Evolutionary conservation across 2,888 invertebrate genomes (phyloP).

Genomic region (Halictus quadricinctus): DNA sequence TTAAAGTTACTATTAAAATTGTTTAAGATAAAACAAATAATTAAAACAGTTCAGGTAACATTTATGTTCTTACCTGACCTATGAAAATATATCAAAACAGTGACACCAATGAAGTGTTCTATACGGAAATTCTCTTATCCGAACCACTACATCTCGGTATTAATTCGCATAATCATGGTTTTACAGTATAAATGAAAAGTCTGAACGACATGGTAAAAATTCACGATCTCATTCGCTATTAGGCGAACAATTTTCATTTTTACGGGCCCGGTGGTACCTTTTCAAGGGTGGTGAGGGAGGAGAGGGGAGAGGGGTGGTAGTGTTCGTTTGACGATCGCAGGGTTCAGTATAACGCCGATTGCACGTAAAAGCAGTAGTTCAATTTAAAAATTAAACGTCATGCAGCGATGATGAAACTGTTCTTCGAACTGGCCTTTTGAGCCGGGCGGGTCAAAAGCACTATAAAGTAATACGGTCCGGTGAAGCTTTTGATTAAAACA

Average conservation of each 20-base stretch:
- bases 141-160: neutral
- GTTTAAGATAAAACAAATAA: too few relatives aligned
- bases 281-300: neutral
- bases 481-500: constrained; percentile 37
- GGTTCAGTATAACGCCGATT: neutral
- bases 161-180: neutral
- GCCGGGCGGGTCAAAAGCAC: neutral
- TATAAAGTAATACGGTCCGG: constrained; percentile 20
- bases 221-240: neutral
- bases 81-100: too few relatives aligned
- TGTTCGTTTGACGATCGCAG: neutral
- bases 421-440: neutral
- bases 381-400: constrained; percentile 23
- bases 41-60: too few relatives aligned
- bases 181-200: neutral
- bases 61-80: too few relatives aligned
- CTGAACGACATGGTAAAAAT: neutral
- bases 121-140: neutral
- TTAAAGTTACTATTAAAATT: too few relatives aligned
- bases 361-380: constrained; percentile 11
- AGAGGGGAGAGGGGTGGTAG: neutral
- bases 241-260: neutral
- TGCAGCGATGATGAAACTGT: constrained; percentile 24
- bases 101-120: too few relatives aligned
- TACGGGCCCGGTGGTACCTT: neutral